These are phyloP conservation scores for Lepidurus arcticus DNA, from an alignment of 1,140 invertebrate genomes.

Conservation along the genomic window DNA sequence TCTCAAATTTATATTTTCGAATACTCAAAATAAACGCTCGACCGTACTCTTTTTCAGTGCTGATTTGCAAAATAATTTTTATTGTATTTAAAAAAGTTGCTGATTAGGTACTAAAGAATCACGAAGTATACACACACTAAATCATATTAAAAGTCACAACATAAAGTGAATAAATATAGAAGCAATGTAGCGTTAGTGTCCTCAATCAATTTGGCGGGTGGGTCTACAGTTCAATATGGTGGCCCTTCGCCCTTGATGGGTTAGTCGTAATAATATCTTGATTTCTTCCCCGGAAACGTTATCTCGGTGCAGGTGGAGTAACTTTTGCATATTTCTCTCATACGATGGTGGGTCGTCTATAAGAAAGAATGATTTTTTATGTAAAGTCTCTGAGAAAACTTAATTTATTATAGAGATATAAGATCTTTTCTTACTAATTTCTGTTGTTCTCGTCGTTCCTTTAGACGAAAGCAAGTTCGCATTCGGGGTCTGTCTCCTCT, in stretches of 20 bases:
- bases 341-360: background rate
- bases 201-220: background rate
- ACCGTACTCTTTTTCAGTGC: too few relatives aligned
- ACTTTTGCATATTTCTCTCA: background rate
- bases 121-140: too few relatives aligned
- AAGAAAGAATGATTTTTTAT: background rate
- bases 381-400: background rate
- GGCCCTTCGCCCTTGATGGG: background rate
- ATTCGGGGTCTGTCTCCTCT: background rate
- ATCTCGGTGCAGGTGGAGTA: background rate
- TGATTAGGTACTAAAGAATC: too few relatives aligned
- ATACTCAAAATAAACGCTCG: too few relatives aligned
- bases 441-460: background rate
- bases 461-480: background rate
- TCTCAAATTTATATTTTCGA: too few relatives aligned
- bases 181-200: too few relatives aligned
- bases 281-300: background rate
- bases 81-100: too few relatives aligned
- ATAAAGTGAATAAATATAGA: too few relatives aligned
- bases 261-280: background rate
- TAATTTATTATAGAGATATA: background rate
- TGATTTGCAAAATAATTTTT: too few relatives aligned
- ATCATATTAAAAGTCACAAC: too few relatives aligned
- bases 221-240: background rate
- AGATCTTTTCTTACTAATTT: background rate